Conservation (phyloP, 2,113 vertebrate genomes). For the Manacus vitellinus region DNA sequence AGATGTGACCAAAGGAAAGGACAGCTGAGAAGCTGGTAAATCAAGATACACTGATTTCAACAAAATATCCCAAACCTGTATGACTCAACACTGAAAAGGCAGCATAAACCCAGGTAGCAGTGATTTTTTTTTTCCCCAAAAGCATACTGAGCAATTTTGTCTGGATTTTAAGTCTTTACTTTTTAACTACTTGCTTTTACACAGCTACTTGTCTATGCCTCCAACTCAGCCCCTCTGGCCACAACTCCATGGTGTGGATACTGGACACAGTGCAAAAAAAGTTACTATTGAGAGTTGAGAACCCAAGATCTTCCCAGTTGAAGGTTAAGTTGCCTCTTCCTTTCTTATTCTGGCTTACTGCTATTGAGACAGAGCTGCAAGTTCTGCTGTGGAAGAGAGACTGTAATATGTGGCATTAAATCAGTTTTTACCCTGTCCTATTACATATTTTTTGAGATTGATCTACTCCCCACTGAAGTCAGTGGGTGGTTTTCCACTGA, state of each 20-base stretch:
- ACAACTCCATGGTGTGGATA: not conserved
- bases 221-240: not conserved
- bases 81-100: not conserved
- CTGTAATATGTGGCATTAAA: constrained; percentile 37
- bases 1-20: not conserved
- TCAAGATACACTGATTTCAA: not conserved
- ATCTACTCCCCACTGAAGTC: not conserved
- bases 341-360: not conserved
- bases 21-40: not conserved
- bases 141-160: not conserved
- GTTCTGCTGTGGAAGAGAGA: not conserved
- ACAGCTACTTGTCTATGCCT: not conserved
- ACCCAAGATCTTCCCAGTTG: not conserved
- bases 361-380: not conserved
- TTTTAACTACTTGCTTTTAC: not conserved
- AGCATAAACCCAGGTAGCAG: not conserved
- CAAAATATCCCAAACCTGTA: not conserved
- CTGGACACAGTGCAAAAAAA: not conserved
- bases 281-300: not conserved
- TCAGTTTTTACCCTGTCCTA: not conserved
- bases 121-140: not conserved
- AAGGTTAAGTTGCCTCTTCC: not conserved
- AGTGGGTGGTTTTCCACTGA: constrained; percentile 22
- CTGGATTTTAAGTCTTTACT: not conserved
- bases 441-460: not conserved